Base-by-base conservation (phyloP, 2,113 vertebrate species). In the Chionodraco myersi region DNA sequence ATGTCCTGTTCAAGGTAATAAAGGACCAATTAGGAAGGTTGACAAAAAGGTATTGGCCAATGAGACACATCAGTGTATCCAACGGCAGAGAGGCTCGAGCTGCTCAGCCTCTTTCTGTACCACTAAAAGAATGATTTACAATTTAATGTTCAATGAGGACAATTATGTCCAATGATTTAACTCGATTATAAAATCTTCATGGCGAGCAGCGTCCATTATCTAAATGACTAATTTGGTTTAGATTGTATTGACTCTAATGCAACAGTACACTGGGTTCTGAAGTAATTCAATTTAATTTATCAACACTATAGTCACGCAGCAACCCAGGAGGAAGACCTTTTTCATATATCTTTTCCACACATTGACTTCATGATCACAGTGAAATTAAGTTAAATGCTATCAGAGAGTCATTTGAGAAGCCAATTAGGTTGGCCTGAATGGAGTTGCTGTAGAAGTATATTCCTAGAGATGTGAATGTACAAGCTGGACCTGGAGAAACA, bases 281-380 rank as follows among this genome's bases (percentile, higher is more conserved):
- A 34, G 80, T 54, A 72, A 86, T 79, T 69, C 45, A 23, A 75
- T 68, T 52, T 3, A 49, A 77, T 77, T 63, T 48, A 84, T 74
- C 51, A 53, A 49, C 23, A 79, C 18, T 7, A 52, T 23, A 77
- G 21, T 71, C 74, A 79, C n/a, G 66, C 6, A 16, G 52, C 68
- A 1, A 34, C 66, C 64, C 13, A 1, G 12, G 44, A 30, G 3
- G 2, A 6, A 13, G 30, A 53, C 48, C 7, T 74, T 49, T 15
- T 51, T 51, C 49, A 45, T 57, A 23, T 36, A 1, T 30, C 45
- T 4, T 23, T 62, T 48, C 36, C 62, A 54, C 48, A 47, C 4
- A 62, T 68, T 12, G 7, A 66, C 48, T 57, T 18, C 10, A 45
- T 10, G 30, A 82, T 41, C 44, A 41, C 62, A 67, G 53, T 66